Base-by-base conservation (phyloP, 2,113 vertebrate species). In the Channa maculata region DNA sequence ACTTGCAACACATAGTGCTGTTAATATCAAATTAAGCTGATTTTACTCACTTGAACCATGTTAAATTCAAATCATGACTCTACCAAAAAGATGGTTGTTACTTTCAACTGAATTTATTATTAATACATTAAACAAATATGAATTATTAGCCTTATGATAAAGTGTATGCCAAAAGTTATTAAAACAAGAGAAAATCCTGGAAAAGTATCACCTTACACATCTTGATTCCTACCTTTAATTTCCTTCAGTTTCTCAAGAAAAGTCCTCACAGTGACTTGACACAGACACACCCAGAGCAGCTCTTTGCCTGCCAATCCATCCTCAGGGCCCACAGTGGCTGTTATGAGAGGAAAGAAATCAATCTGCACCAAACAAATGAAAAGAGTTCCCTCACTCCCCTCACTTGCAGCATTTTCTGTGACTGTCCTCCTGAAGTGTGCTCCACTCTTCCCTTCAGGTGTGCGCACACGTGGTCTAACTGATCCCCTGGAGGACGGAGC, bases 181-280 rank as follows among this genome's bases (percentile, higher is more conserved):
- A n/a, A 7, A 43, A 38, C 8, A n/a, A 4, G 24, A 52, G 1
- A 15, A 11, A 58, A 41, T 3, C 4, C n/a, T 37, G 1, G 12
- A 44, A 52, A 60, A 46, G 36, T 46, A 15, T 24, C 24, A 24
- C 24, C 52, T 34, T 34, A 69, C 14, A 76, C 34, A n/a, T 39
- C 2, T 43, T 69, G 6, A 11, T 37, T 54, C 84, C 52, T 85
- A 89, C 90, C 82, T 87, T 65, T 39, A 61, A 2, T 72, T 77
- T 68, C 55, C 64, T 71, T 70, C 8, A 79, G 51, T 78, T 45
- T 71, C 15, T 85, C 64, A 54, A 75, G 49, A 39, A 71, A 72
- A 74, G 43, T 79, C 65, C 69, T 81, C 3, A 70, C 5, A 12
- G 15, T 62, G 66, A 70, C 71, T 63, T 68, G 46, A 71, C 59